A percentile compares a stretch with the other conserved stretches of the same genome.
These are phyloP conservation scores for Siniperca obscura DNA, from an alignment of 2,797 vertebrate species.

Conservation along the genomic window DNA sequence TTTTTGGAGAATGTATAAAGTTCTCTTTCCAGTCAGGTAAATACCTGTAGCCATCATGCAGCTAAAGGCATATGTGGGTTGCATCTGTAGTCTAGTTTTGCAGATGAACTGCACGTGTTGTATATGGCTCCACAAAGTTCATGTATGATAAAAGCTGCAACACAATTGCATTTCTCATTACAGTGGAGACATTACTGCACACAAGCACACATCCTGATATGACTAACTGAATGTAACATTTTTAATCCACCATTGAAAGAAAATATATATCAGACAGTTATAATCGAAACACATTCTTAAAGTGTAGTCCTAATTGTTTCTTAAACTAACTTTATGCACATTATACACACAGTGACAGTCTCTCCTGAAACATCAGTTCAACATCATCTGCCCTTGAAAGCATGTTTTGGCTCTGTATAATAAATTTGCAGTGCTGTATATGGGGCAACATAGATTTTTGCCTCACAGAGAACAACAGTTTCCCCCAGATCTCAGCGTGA, in stretches of 20 bases:
- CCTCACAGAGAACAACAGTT: neutral
- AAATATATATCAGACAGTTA: neutral
- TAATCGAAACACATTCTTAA: neutral
- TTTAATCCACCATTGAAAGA: neutral
- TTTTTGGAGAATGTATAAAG: too few species aligned
- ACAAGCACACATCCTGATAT: neutral
- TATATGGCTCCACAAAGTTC: too few species aligned
- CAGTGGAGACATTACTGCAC: neutral
- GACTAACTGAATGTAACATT: neutral
- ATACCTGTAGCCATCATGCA: too few species aligned
- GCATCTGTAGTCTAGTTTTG: too few species aligned
- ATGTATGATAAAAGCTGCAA: too few species aligned
- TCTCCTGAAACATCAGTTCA: neutral
- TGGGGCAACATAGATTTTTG: neutral
- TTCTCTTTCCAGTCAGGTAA: too few species aligned
- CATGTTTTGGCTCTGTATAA: neutral
- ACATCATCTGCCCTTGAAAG: neutral
- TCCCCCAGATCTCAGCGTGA: neutral
- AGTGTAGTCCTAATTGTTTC: neutral
- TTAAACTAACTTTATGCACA: neutral
- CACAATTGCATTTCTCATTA: neutral
- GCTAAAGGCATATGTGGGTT: too few species aligned
- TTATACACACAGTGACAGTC: neutral
- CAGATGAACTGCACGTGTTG: too few species aligned
- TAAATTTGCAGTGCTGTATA: neutral